Base-by-base conservation (phyloP, 2,797 vertebrate species). In the Galagoides demidoff region DNA sequence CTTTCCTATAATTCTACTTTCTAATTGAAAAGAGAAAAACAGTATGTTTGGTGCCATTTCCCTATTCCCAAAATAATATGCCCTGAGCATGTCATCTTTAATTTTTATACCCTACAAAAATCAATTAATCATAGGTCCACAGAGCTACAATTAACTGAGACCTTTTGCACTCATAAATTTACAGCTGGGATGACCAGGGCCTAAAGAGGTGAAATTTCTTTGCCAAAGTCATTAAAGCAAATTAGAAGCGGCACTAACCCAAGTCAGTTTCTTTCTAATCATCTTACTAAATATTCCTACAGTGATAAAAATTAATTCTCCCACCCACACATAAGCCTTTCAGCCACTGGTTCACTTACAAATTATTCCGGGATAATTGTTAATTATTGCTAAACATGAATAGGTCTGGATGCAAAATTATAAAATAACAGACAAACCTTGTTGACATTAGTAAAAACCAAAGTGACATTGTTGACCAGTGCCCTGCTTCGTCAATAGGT, bases 341-440 rank as follows among this genome's bases (percentile, higher is more conserved):
- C 63, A 77, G 74, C 73, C 63, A 87, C 71, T 14, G 37, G 93
- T 82, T 81, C 79, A 81, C 57, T 95, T 95, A 95, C 19, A 95
- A 92, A 92, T 94, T 91, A 55, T 84, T 83, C 74, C 55, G 94
- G 85, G 77, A 85, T 79, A 92, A 96, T 92, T 85, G 34, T 85
- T 91, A 94, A 96, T 92, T 92, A 95, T 85, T 86, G 89, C 49
- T 64, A 94, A 95, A 85, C 29, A 92, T 45, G 31, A 97, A 82
- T 37, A 95, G 29, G 63, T 89, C 90, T 89, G 61, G 71, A 83
- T 90, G 68, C 66, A 45, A 87, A 90, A 74, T 71, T 86, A 52
- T 82, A 85, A 95, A 94, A 92, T 66, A 93, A 82, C 43, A 74
- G 17, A 85, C 73, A 95, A 66, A 31, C 3, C 31, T 64, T 91